A percentile compares a stretch with the other conserved stretches of the same genome.
Evolutionary conservation across 37 sponge, comb jelly and placozoan species (phyloP).

Genomic region (Diacarnus erythraeanus): DNA sequence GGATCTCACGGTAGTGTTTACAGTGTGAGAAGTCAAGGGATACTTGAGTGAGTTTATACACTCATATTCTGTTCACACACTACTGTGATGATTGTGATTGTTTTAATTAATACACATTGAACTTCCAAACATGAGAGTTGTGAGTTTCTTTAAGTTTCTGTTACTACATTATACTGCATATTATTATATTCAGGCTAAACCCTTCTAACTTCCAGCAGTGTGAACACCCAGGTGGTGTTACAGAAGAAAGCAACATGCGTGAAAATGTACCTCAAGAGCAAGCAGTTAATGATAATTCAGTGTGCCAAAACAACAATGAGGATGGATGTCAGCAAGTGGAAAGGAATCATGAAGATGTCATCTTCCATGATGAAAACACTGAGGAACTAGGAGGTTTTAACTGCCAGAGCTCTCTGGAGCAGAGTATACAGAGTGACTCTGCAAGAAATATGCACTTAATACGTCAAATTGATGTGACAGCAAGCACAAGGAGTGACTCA

Average conservation of each 20-base stretch:
- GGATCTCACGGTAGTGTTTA: not conserved
- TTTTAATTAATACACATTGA: not conserved
- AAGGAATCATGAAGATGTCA: not conserved
- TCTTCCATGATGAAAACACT: not conserved
- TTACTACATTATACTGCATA: not conserved
- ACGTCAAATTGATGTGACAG: not conserved
- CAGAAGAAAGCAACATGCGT: not conserved
- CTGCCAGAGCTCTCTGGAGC: not conserved
- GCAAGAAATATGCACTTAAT: not conserved
- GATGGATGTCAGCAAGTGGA: no score
- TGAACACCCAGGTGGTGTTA: not conserved
- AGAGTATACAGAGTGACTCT: not conserved
- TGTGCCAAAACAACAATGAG: no score
- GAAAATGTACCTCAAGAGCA: not conserved
- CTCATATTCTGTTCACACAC: not conserved
- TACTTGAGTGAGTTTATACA: slow-evolving; percentile 9
- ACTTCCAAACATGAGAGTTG: no score
- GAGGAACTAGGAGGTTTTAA: not conserved
- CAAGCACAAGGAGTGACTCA: not conserved
- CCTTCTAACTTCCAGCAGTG: not conserved
- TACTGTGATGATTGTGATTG: not conserved
- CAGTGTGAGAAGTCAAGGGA: slow-evolving; percentile 9
- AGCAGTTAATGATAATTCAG: not conserved
- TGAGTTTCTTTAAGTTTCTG: no score
- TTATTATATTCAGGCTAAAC: not conserved